Evolutionary conservation across 2,888 invertebrate species (phyloP).

Genomic region (Zygothrica quintamaculata): DNA sequence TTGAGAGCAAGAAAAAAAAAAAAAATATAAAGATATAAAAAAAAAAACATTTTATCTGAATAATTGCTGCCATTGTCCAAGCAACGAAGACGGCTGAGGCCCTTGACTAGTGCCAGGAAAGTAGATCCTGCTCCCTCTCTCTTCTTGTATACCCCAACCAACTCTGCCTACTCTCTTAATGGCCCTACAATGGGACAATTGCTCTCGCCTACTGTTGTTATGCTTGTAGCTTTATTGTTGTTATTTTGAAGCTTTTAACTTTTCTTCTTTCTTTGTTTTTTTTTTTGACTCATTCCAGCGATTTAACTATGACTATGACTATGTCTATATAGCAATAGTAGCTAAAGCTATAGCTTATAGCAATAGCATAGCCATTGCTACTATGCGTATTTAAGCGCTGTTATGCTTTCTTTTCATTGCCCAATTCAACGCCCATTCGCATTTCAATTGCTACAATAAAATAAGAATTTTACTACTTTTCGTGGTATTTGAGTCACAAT

Average conservation of each 20-base stretch:
- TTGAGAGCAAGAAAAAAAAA: constrained; percentile 33
- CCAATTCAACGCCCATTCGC: constrained; percentile 78
- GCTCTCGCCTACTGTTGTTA: constrained; percentile 27
- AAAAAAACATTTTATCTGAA: constrained; percentile 59
- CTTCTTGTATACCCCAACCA: too few species aligned
- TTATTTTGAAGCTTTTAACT: constrained; percentile 23
- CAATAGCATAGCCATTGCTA: too few species aligned
- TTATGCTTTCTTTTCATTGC: constrained; percentile 65
- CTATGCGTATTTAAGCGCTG: constrained; percentile 52
- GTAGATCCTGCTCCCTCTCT: too few species aligned
- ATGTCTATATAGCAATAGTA: too few species aligned
- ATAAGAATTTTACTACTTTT: constrained; percentile 69
- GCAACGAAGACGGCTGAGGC: constrained; percentile 35
- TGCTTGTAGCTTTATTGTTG: constrained; percentile 8
- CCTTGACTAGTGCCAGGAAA: constrained; percentile 14
- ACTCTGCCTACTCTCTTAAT: constrained; percentile 41
- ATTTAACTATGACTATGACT: constrained; percentile 23
- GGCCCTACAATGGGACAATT: constrained; percentile 57
- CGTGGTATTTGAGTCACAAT: constrained; percentile 55
- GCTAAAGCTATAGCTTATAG: constrained; percentile 9
- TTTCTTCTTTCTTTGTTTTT: too few species aligned
- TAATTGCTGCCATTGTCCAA: constrained; percentile 65
- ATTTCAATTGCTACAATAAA: constrained; percentile 76
- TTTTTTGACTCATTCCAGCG: background rate
- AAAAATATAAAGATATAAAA: constrained; percentile 45